Percentiles rank a stretch among this genome's conserved stretches.
Evolutionary conservation across 2,797 vertebrate genomes (phyloP).

Genomic region (Melanotaenia nigrans): DNA sequence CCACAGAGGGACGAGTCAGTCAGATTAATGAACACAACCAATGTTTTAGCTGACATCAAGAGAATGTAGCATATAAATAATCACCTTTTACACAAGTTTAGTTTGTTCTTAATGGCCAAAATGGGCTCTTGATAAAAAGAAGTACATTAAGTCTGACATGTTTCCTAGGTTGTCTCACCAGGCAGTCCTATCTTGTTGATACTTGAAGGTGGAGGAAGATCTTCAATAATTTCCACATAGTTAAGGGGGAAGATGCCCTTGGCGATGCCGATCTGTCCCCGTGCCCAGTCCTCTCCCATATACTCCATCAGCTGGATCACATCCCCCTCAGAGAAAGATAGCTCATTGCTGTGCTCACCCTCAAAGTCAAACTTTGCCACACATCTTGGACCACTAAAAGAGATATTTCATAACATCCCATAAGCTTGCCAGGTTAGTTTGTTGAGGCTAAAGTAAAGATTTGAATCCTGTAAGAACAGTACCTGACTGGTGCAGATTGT

Average conservation of each 20-base stretch:
- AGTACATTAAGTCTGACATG: not conserved
- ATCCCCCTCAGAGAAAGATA: constrained; percentile 93
- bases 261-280: constrained; percentile 81
- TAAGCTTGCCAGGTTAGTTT: not conserved
- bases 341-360: constrained; percentile 89
- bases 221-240: constrained; percentile 92
- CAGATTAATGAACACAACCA: constrained; percentile 6
- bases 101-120: not conserved
- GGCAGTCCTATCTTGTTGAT: constrained; percentile 67
- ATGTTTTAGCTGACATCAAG: constrained; percentile 13
- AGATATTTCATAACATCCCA: constrained; percentile 14
- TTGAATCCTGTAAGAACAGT: not conserved
- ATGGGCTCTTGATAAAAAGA: not conserved
- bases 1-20: constrained; percentile 35
- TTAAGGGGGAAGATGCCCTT: constrained; percentile 92
- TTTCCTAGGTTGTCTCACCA: constrained; percentile 65
- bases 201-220: constrained; percentile 75
- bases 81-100: not conserved
- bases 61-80: not conserved
- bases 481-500: constrained; percentile 70
- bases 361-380: constrained; percentile 93
- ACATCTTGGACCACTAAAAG: constrained; percentile 87
- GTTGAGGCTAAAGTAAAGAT: not conserved
- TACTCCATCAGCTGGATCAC: constrained; percentile 89
- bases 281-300: constrained; percentile 92